Evolutionary conservation across 2,888 invertebrate species (phyloP).

Genomic region (Macrophya annulata): DNA sequence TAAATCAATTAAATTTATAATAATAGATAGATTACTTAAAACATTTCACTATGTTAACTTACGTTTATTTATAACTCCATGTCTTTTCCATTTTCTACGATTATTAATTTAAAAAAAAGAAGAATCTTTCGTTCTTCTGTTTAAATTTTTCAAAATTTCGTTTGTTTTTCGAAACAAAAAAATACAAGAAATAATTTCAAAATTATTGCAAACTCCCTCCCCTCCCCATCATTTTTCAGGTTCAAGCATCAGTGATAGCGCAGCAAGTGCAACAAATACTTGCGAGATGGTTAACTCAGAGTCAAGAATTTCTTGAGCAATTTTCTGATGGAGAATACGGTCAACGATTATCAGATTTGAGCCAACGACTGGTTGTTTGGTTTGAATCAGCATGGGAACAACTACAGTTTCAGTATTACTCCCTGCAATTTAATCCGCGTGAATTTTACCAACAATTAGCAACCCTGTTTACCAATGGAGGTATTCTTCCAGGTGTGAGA

Average conservation of each 20-base stretch:
- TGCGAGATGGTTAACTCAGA: conserved; percentile 65
- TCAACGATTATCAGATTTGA: conserved; percentile 67
- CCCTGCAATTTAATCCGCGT: conserved; percentile 67
- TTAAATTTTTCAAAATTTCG: neutral
- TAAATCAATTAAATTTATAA: neutral
- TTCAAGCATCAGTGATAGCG: conserved; percentile 68
- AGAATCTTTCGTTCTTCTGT: neutral
- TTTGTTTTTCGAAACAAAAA: neutral
- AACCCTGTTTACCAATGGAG: conserved; percentile 65
- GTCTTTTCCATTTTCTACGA: too few species aligned
- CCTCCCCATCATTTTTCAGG: conserved; percentile 63
- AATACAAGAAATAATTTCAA: too few species aligned
- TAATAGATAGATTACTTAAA: neutral
- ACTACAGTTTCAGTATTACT: conserved; percentile 67
- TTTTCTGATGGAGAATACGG: conserved; percentile 66
- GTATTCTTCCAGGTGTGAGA: conserved; percentile 62
- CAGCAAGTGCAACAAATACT: conserved; percentile 73
- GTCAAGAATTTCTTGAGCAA: conserved; percentile 66
- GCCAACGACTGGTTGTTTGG: conserved; percentile 64
- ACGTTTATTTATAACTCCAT: conserved; percentile 28
- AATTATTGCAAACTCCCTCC: neutral
- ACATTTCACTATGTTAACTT: neutral
- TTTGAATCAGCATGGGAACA: conserved; percentile 69
- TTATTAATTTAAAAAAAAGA: neutral
- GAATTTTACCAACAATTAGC: conserved; percentile 69